phyloP scores from a whole-genome alignment of 2,797 vertebrate genomes.

The Gadopsis marmoratus region DNA sequence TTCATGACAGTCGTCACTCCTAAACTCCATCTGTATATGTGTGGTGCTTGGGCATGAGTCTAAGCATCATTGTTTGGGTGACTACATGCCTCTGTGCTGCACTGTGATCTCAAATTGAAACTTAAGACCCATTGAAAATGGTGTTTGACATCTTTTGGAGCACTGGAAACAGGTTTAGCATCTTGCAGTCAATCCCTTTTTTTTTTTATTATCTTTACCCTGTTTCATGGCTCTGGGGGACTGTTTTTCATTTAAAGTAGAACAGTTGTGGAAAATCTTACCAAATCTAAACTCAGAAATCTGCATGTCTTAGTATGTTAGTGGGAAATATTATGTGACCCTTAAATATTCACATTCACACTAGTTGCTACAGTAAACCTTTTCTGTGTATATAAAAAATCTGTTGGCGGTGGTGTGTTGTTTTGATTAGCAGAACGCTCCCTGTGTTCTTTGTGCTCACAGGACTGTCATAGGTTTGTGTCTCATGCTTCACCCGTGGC shows the following conservation, averaged over 20 bases:
- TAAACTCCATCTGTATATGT: slow-evolving; percentile 39
- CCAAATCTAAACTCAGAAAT: not conserved
- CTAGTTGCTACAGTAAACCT: not conserved
- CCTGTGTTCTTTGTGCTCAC: slow-evolving; percentile 38
- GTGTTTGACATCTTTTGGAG: not conserved
- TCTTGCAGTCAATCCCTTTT: not conserved
- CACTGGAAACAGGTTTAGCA: not conserved
- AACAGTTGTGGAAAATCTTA: not conserved
- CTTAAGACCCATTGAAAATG: not conserved
- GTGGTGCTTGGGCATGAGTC: slow-evolving; percentile 1
- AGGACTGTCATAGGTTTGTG: slow-evolving; percentile 53
- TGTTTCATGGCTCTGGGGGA: not conserved
- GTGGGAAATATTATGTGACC: not conserved
- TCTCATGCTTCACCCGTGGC: slow-evolving; percentile 44
- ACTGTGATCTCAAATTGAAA: not conserved
- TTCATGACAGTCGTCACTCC: slow-evolving; percentile 47
- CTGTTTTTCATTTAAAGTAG: not conserved
- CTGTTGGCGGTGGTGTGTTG: slow-evolving; percentile 4
- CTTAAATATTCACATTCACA: not conserved
- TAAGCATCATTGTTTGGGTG: not conserved
- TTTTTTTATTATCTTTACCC: not conserved
- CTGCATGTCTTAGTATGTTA: not conserved
- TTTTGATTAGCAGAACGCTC: slow-evolving; percentile 42
- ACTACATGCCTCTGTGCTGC: not conserved
- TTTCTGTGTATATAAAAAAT: not conserved